These are phyloP conservation scores for Chondrilla cf. caribensis DNA, from an alignment of 37 sponge, comb jelly and placozoan genomes.

Conservation along the genomic window DNA sequence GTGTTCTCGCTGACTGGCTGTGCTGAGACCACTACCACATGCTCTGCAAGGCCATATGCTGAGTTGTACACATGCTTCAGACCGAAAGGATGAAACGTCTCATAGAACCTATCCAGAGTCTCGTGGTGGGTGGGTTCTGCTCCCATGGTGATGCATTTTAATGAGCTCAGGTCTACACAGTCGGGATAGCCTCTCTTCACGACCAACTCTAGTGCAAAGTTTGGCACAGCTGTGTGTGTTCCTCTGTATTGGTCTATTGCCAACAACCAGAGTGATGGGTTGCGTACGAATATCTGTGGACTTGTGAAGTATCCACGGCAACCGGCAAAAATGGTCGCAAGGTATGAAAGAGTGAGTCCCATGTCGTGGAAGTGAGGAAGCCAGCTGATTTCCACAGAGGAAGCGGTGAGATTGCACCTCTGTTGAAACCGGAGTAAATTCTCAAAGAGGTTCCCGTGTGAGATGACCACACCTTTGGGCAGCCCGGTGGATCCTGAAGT, in stretches of 20 bases:
- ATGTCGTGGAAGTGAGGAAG: constrained; percentile 44
- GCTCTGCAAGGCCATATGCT: constrained; percentile 44
- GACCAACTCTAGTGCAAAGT: constrained; percentile 37
- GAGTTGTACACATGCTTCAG: constrained; percentile 9
- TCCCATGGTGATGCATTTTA: neutral
- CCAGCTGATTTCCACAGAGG: constrained; percentile 28
- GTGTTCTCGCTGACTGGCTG: neutral
- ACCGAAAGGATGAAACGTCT: constrained; percentile 13
- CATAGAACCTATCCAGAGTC: constrained; percentile 14
- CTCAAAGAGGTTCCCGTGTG: constrained; percentile 32
- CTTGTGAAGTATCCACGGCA: constrained; percentile 44
- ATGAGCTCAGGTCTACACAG: constrained; percentile 1
- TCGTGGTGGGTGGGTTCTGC: constrained; percentile 26
- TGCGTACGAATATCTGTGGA: constrained; percentile 25
- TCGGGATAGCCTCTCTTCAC: neutral
- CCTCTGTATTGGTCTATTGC: constrained; percentile 30
- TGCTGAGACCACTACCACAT: constrained; percentile 16
- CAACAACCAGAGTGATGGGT: constrained; percentile 33
- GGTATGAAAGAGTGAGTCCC: constrained; percentile 33
- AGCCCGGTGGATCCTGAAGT: constrained; percentile 45
- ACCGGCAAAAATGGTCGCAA: constrained; percentile 20
- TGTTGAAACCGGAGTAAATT: constrained; percentile 17
- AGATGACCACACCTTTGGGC: constrained; percentile 41
- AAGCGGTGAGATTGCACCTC: neutral
- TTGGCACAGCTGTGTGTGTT: constrained; percentile 29